These are phyloP conservation scores for Exephanes ischioxanthus DNA, from an alignment of 2,888 invertebrate species.

Conservation along the genomic window DNA sequence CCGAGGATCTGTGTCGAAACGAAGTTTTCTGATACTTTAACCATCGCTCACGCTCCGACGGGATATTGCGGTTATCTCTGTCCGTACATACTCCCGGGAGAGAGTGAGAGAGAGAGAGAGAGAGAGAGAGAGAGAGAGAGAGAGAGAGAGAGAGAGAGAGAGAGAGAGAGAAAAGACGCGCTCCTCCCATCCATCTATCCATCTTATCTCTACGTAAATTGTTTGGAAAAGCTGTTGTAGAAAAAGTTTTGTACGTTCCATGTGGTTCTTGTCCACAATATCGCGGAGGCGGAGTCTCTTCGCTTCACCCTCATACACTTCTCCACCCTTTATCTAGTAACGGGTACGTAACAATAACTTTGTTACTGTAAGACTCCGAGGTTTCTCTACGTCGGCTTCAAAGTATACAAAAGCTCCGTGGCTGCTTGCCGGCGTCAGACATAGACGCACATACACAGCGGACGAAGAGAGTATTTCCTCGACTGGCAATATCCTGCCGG, in stretches of 20 bases:
- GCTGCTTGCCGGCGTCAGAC: conserved; percentile 32
- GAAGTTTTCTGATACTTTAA: conserved; percentile 40
- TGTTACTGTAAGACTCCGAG: conserved; percentile 61
- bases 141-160: too few species aligned
- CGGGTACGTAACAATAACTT: conserved; percentile 57
- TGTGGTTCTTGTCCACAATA: background rate
- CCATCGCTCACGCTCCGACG: conserved; percentile 8
- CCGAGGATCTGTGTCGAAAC: conserved; percentile 41
- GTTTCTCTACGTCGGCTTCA: conserved; percentile 27
- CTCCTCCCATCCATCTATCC: background rate
- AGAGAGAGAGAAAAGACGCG: background rate
- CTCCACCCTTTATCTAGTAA: background rate
- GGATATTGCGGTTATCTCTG: conserved; percentile 45
- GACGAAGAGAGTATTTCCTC: conserved; percentile 28
- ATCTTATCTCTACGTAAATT: background rate
- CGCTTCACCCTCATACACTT: background rate
- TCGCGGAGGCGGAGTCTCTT: conserved; percentile 7
- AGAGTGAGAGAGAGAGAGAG: too few species aligned
- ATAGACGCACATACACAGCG: background rate
- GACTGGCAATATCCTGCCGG: conserved; percentile 53
- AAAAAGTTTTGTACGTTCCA: background rate
- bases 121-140: background rate
- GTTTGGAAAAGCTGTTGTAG: background rate
- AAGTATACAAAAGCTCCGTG: conserved; percentile 50
- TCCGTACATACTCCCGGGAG: background rate